Evolutionary conservation across 2,888 invertebrate species (phyloP), one percentile per base, ranked within the genome.

Genomic region (Trachelus stipa): DNA sequence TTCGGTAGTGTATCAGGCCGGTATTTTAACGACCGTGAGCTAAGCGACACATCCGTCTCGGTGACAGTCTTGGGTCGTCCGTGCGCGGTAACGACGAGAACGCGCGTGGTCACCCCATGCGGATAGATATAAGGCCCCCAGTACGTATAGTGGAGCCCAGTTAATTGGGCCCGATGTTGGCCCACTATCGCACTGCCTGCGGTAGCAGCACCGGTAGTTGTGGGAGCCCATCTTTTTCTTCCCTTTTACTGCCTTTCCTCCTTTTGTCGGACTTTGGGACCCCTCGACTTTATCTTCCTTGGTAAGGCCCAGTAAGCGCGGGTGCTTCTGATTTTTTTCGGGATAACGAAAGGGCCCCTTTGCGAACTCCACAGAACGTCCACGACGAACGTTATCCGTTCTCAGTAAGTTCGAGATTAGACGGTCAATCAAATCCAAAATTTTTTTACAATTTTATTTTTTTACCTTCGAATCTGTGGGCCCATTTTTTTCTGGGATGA

Each of bases 111-210:
- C 82, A 74, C 79, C 82, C 80, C 78, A 68, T 77, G 80, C 77
- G 84, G 86, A 87, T 87, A 87, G 87, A 87, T 86, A 85, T 76
- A 73, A 79, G 84, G 81, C 40, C 80, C 80, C 80, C 80, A 79
- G 80, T 73, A 56, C 23, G 15, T 56, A 23, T 56, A 56, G 56
- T 56, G 23, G 78, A 83, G 81, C 79, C 81, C 84, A 86, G 88
- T 91, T 91, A 91, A 90, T 91, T 90, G 90, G 91, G 84, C 85
- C 81, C 86, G 87, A 81, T 90, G 91, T 91, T 89, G 85, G 85
- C 82, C 82, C 86, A 85, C 87, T 90, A 88, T 90, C 88, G 86
- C 83, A 82, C 83, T 79, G 76, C 76, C 83, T 79, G 76, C 77
- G 74, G 81, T 74, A 81, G 82, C 87, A 81, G 88, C 87, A 86